Evolutionary conservation across 1,140 invertebrate species (phyloP).

Genomic region (Apis dorsata): DNA sequence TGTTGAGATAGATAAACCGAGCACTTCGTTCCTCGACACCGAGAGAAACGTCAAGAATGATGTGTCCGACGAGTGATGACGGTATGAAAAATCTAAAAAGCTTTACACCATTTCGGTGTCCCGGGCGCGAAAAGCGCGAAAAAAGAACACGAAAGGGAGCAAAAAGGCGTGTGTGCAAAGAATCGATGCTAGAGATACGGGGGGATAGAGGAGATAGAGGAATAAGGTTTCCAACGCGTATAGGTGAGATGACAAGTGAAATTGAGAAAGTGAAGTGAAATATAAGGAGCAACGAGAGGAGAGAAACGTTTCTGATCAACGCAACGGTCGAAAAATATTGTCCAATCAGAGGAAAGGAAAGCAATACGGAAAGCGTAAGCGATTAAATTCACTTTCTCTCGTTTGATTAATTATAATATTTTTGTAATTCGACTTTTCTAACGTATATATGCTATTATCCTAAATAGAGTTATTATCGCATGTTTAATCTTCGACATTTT

Average conservation of each 20-base stretch:
- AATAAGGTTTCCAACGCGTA: conserved; percentile 4
- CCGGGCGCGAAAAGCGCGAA: background rate
- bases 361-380: too few species aligned
- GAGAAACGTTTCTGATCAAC: background rate
- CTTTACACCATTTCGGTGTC: conserved; percentile 54
- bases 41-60: conserved; percentile 35
- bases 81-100: conserved; percentile 55
- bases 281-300: conserved; percentile 8
- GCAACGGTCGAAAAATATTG: too few species aligned
- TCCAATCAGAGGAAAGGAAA: too few species aligned
- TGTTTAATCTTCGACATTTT: background rate
- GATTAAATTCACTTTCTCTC: too few species aligned
- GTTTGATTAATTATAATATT: background rate
- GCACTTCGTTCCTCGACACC: background rate
- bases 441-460: too few species aligned
- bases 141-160: background rate
- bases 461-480: too few species aligned
- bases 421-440: background rate
- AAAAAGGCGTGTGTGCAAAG: conserved; percentile 37
- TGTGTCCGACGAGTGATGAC: conserved; percentile 28
- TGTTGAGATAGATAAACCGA: conserved; percentile 19
- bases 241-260: conserved; percentile 16
- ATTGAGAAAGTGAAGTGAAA: conserved; percentile 26
- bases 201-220: conserved; percentile 11
- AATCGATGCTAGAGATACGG: conserved; percentile 45